Evolutionary conservation across 2,888 invertebrate genomes (phyloP), one percentile per base, ranked within the genome.

Genomic region (Leptothorax acervorum): DNA sequence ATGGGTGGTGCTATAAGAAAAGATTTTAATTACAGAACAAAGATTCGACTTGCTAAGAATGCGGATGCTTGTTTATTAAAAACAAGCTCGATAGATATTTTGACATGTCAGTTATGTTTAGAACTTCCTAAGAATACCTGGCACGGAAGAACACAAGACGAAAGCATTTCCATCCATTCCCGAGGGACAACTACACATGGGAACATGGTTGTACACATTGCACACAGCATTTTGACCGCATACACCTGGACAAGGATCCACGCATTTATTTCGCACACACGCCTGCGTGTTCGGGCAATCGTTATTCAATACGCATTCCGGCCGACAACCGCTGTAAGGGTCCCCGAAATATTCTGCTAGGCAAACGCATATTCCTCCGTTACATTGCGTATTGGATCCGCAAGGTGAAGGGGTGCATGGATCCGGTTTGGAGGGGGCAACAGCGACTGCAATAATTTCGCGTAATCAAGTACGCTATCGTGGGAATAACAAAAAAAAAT

Each of bases 151-250:
- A 92, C 97, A 97, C 81, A 95, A 94, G 31, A 96, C 95, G 92
- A 97, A 97, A 60, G 97, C 97, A 95, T 97, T 97, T 83, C 97
- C 97, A 71, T 96, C 95, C 92, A 95, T 97, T 82, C 97, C 96
- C 55, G 94, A 93, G 23, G 96, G 95, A 93, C 97, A 97, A 94
- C 96, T 96, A 93, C 98, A 98, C 94, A 96, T 96, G 11, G 97
- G 97, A 84, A 97, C 96, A 93, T 98, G 97, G 93, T 97, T 97
- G 74, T 97, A 96, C 0, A 97, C 97, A 91, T 96, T 96, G 93
- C 98, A 98, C 90, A 96, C 95, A 15, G 98, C 97, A 92, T 96
- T 96, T 87, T 96, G 94, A 6, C 97, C 97, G 92, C 98, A 98
- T n/a, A 96, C 96, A 87, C 96, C 96, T 18, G 95, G 95, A 91